Conservation (phyloP, 2,113 vertebrate species). For the Bagarius yarrelli region DNA sequence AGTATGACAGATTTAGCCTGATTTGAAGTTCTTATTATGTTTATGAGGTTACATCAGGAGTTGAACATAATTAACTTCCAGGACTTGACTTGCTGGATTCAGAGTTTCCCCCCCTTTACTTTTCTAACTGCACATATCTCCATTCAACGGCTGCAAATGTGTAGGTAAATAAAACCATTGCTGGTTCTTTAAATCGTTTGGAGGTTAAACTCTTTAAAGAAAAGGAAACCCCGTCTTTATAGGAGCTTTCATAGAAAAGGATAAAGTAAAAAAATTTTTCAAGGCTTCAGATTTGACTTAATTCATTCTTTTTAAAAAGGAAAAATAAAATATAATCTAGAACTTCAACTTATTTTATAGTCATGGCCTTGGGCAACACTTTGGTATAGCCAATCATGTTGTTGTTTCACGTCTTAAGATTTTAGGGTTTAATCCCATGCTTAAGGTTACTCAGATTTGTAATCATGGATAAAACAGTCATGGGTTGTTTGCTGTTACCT, state of each 20-base stretch:
- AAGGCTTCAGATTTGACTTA: not conserved
- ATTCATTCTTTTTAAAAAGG: not conserved
- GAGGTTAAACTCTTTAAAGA: not conserved
- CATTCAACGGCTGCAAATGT: not conserved
- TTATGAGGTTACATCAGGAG: slow-evolving; percentile 31
- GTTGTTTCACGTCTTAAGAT: not conserved
- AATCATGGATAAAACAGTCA: not conserved
- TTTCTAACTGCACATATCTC: not conserved
- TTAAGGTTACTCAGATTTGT: not conserved
- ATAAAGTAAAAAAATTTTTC: not conserved
- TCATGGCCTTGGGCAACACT: no score
- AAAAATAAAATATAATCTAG: not conserved
- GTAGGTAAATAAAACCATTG: not conserved
- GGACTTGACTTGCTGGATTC: not conserved
- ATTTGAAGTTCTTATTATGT: slow-evolving; percentile 34
- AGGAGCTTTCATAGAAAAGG: not conserved
- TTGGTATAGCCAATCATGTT: not conserved
- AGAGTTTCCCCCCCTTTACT: not conserved
- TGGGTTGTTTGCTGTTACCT: not conserved
- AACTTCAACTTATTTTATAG: not conserved
- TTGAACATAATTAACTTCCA: slow-evolving; percentile 19
- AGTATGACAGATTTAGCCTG: slow-evolving; percentile 33
- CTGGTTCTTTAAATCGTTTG: not conserved
- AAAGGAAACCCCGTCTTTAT: not conserved
- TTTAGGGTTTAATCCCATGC: not conserved